These are phyloP conservation scores for Drosophila basisetae DNA, from an alignment of 2,888 invertebrate genomes.

Conservation along the genomic window DNA sequence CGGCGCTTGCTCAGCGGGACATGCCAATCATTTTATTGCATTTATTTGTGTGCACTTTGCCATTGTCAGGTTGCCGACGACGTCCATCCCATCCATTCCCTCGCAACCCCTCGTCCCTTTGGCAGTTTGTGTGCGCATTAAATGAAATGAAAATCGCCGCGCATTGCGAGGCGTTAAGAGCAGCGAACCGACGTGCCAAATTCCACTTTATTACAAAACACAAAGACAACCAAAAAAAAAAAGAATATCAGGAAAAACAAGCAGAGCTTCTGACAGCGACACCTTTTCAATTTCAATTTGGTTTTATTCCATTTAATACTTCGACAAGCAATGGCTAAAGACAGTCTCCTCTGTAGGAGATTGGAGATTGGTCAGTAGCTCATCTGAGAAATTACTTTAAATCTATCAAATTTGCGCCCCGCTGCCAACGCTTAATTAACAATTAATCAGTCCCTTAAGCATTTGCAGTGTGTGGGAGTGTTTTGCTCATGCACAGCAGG, in stretches of 20 bases:
- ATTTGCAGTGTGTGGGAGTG: conserved; percentile 18
- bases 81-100: background rate
- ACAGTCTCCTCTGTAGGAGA: conserved; percentile 13
- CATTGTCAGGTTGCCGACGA: conserved; percentile 63
- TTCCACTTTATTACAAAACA: conserved; percentile 72
- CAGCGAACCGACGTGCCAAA: conserved; percentile 74
- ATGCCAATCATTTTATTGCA: conserved; percentile 80
- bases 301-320: conserved; percentile 76
- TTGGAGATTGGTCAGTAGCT: conserved; percentile 26
- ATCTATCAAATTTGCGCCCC: conserved; percentile 54
- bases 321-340: conserved; percentile 28
- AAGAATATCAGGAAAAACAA: conserved; percentile 35
- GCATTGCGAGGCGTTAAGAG: conserved; percentile 68
- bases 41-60: conserved; percentile 77
- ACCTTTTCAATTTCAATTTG: conserved; percentile 78
- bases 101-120: conserved; percentile 10
- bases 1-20: conserved; percentile 53
- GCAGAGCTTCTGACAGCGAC: conserved; percentile 60
- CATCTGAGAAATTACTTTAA: conserved; percentile 62
- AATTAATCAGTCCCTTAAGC: conserved; percentile 14
- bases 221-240: conserved; percentile 12
- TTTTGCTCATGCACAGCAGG: conserved; percentile 48
- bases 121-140: conserved; percentile 68
- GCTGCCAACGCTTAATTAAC: conserved; percentile 61
- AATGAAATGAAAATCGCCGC: conserved; percentile 73